These are phyloP conservation scores for Archegozetes longisetosus DNA, from an alignment of 1,140 invertebrate genomes.

Conservation along the genomic window DNA sequence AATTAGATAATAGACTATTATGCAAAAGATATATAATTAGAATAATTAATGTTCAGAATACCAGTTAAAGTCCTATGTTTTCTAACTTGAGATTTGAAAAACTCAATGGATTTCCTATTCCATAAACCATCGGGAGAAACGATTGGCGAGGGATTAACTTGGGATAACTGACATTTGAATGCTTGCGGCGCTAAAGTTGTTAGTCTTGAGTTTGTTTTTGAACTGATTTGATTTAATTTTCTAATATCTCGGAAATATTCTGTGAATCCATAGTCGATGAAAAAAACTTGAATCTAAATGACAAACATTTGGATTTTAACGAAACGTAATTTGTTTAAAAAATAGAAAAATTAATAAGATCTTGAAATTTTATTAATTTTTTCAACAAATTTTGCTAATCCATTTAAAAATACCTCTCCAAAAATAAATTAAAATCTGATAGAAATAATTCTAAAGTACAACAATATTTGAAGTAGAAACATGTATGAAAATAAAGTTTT, in stretches of 20 bases:
- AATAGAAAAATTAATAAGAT: too few relatives aligned
- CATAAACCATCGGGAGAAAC: slow-evolving; percentile 40
- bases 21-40: slow-evolving; percentile 3
- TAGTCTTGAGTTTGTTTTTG: slow-evolving; percentile 6
- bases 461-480: too few relatives aligned
- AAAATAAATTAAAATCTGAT: too few relatives aligned
- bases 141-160: slow-evolving; percentile 22
- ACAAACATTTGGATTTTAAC: too few relatives aligned
- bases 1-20: too few relatives aligned
- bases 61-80: slow-evolving; percentile 16
- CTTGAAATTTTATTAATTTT: too few relatives aligned
- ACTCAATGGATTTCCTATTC: slow-evolving; percentile 36
- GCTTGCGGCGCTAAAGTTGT: slow-evolving; percentile 21
- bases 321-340: too few relatives aligned
- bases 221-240: slow-evolving; percentile 17
- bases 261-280: slow-evolving; percentile 59
- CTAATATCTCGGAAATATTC: slow-evolving; percentile 21
- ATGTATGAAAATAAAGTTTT: too few relatives aligned
- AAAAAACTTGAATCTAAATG: slow-evolving; percentile 34
- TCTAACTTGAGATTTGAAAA: slow-evolving; percentile 31
- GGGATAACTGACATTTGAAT: slow-evolving; percentile 19
- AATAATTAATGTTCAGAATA: slow-evolving; percentile 6
- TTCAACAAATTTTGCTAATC: too few relatives aligned
- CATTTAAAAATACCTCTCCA: too few relatives aligned
- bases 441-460: too few relatives aligned